A percentile compares a stretch with the other conserved stretches of the same genome.
Evolutionary conservation across 2,797 vertebrate species (phyloP).

Genomic region (Oreochromis mossambicus): DNA sequence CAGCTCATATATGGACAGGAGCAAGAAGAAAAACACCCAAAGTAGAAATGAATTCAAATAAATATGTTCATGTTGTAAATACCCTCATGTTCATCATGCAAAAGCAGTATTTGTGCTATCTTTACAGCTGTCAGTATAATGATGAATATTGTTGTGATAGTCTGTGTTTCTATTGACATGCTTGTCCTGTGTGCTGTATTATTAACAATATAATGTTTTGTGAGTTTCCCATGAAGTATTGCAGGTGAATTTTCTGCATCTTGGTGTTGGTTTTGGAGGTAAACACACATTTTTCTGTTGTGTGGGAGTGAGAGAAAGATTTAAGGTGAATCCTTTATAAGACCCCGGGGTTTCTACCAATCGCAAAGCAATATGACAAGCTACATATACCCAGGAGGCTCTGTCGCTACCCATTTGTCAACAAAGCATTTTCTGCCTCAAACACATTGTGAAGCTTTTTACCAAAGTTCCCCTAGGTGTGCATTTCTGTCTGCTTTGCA

Average conservation of each 20-base stretch:
- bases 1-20: background rate
- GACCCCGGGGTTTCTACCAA: slow-evolving; percentile 48
- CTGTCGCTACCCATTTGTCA: slow-evolving; percentile 63
- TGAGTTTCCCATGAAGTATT: background rate
- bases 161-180: background rate
- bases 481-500: slow-evolving; percentile 45
- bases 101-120: background rate
- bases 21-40: background rate
- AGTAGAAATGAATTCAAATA: background rate
- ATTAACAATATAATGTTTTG: background rate
- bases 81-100: background rate
- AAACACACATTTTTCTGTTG: slow-evolving; percentile 23
- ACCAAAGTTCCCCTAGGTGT: slow-evolving; percentile 47
- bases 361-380: slow-evolving; percentile 56
- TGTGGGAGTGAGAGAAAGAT: slow-evolving; percentile 29
- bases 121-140: background rate
- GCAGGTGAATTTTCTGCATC: background rate
- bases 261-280: background rate
- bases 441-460: slow-evolving; percentile 36
- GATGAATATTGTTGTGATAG: background rate
- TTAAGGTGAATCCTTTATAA: slow-evolving; percentile 55
- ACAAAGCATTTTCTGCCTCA: slow-evolving; percentile 59
- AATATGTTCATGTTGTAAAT: background rate
- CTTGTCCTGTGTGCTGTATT: background rate
- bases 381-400: slow-evolving; percentile 47